Base-by-base conservation (phyloP, 2,797 vertebrate species). In the Gouania willdenowi region DNA sequence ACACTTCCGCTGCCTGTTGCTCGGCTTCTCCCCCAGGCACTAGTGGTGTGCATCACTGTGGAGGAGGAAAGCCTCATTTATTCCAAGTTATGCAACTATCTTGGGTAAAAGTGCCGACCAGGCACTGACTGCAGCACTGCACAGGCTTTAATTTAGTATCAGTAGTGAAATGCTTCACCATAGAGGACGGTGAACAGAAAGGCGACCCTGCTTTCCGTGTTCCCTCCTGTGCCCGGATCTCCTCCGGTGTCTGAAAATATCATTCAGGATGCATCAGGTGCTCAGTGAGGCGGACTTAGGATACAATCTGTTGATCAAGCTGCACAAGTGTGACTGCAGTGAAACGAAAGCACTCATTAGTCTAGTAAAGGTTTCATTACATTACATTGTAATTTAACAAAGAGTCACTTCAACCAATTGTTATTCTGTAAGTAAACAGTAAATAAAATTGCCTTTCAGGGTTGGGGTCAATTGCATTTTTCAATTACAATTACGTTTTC, bases 81-180 rank as follows among this genome's bases (percentile, higher is more conserved):
- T 82, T 75, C 69, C 46, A 79, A 80, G 83, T 88, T 88, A 88
- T 66, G 82, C 78, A 88, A 88, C 71, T 59, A 75, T 77, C 78
- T 78, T 75, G 73, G 77, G 70, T n/a, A 82, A 77, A 75, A 77
- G 71, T 62, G 77, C 66, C 71, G 77, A 71, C 66, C 69, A 57
- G 60, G 75, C 50, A 2, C 62, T 50, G 77, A 75, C 52, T 66
- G 59, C 60, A 76, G 60, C 62, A 59, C 26, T 38, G 54, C 47
- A 3, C 58, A 37, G 38, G 65, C 41, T 69, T 66, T 41, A 51
- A 58, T 49, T 70, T 39, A 51, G 44, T n/a, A 69, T 53, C 56
- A 60, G 61, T 55, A 67, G 38, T 53, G 32, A 48, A 15, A 46
- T 33, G 58, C 49, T 58, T 61, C 73, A 64, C 56, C 65, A 52